Base-by-base conservation (phyloP, 1,140 invertebrate species). In the Panagrolaimus sp. region DNA sequence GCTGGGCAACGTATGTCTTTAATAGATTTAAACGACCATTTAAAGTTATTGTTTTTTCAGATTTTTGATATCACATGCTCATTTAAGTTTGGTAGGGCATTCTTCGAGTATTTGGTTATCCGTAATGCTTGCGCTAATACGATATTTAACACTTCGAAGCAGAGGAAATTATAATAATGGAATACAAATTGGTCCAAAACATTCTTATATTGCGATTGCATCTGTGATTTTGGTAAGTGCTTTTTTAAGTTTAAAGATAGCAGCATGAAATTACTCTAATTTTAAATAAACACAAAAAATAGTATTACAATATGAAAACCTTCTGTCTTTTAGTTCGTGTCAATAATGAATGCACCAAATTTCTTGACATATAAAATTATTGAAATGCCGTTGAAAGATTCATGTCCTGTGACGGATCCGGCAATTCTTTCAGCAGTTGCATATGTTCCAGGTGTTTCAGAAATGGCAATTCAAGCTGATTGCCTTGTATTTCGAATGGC, bases 321-420 rank as follows among this genome's bases (percentile, higher is more conserved):
- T n/a, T n/a, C n/a, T 38, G 7, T 81, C 9, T 63, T 82, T 31
- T 5, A 16, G 5, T 38, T 20, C 14, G 14, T 77, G 1, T 69
- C 74, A 1, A 46, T 82, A 16, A 68, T 82, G 65, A 82, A 82
- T 66, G 69, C 70, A 4, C 80, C 80, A 14, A 82, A 82, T 47
- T 83, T 82, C 46, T 46, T 82, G 4, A 83, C 79, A 27, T 82
- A 82, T 45, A 81, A 83, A 73, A 82, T 82, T 47, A 70, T 76
- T n/a, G 80, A 82, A 77, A n/a, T 46, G 57, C 46, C 61, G 1
- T 53, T 79, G 8, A 53, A 64, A 16, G 47, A 67, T 51, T 77
- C 72, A 9, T 79, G 77, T 63, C 51, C 43, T 20, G 62, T 71
- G 9, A 75, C 69, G 9, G 74, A 75, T 46, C 14, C 31, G 0